phyloP scores from a whole-genome alignment of 1,140 invertebrate species.

The Brachionus manjavacas region DNA sequence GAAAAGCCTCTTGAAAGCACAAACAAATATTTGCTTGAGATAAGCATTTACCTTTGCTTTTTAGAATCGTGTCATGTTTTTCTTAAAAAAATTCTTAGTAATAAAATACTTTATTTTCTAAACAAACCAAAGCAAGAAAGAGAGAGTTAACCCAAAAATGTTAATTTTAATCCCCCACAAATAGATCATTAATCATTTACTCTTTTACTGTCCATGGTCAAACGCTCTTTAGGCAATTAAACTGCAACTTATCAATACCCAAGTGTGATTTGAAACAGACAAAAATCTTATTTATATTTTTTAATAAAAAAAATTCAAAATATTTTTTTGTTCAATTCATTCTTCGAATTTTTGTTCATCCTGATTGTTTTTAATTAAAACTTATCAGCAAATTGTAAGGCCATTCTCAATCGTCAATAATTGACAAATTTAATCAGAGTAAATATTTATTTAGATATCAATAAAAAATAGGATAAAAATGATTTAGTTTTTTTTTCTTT shows the following conservation, averaged over 20 bases:
- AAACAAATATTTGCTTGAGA: constrained; percentile 2
- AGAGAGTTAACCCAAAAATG: constrained; percentile 10
- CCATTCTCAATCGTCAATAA: neutral
- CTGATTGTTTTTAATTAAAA: neutral
- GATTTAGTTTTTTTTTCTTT: neutral
- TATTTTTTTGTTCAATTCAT: neutral
- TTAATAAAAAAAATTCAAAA: neutral
- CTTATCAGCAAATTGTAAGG: neutral
- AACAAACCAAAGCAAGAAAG: neutral
- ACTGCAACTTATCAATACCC: neutral
- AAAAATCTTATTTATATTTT: neutral
- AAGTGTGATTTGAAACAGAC: neutral
- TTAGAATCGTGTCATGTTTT: constrained; percentile 6
- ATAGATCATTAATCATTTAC: neutral
- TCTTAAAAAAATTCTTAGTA: neutral
- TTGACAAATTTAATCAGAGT: neutral
- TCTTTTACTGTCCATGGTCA: neutral
- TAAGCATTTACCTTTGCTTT: constrained; percentile 9
- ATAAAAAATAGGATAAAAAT: neutral
- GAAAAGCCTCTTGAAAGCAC: neutral
- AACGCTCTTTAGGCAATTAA: neutral
- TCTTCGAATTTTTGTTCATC: neutral
- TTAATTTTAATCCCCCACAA: neutral
- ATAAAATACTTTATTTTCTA: neutral
- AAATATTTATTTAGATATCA: neutral